Evolutionary conservation across 2,797 vertebrate species (phyloP).

Genomic region (Sebastiscus albofasciatus): DNA sequence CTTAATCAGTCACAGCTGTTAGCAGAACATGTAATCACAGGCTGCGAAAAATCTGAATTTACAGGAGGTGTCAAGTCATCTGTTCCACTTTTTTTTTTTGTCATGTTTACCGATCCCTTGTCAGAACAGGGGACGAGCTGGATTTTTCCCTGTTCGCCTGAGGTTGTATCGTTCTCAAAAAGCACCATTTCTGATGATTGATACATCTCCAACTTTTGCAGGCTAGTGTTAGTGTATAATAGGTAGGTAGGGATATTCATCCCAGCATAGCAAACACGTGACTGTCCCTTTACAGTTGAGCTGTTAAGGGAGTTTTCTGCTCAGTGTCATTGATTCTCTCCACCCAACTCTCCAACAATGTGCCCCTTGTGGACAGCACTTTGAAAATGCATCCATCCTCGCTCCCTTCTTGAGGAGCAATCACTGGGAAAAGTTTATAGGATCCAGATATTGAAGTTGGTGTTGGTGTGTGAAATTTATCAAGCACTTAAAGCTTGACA

Average conservation of each 20-base stretch:
- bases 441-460: not conserved
- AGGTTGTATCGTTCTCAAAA: not conserved
- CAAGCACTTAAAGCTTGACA: not conserved
- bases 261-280: not conserved
- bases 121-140: slow-evolving; percentile 3
- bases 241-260: not conserved
- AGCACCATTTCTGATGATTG: not conserved
- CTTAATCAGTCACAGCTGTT: slow-evolving; percentile 73
- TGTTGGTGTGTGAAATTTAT: not conserved
- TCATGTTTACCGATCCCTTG: not conserved
- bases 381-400: slow-evolving; percentile 20
- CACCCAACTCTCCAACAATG: not conserved
- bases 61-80: slow-evolving; percentile 57
- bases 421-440: not conserved
- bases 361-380: slow-evolving; percentile 2
- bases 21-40: slow-evolving; percentile 64
- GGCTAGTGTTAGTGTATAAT: not conserved
- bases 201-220: not conserved
- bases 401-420: not conserved
- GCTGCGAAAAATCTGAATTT: slow-evolving; percentile 70
- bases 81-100: slow-evolving; percentile 50
- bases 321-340: slow-evolving; percentile 18
- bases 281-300: slow-evolving; percentile 22
- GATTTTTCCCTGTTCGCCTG: not conserved
- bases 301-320: slow-evolving; percentile 12